Conservation (phyloP, 2,888 invertebrate species). For the Deladenus siricidicola region DNA sequence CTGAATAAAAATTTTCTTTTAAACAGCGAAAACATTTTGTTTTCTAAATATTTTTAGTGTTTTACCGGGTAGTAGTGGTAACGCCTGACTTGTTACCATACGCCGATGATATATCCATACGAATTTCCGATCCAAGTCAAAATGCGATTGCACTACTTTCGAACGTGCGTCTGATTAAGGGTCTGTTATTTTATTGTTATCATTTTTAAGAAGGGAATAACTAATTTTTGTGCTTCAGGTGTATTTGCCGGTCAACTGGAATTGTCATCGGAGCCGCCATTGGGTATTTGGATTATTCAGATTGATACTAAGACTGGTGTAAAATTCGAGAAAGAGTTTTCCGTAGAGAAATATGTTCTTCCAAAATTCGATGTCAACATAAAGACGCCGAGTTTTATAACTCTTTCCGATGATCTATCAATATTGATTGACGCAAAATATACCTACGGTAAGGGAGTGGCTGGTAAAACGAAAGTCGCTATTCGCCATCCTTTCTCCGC, state of each 20-base stretch:
- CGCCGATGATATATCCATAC: slow-evolving; percentile 61
- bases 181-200: slow-evolving; percentile 7
- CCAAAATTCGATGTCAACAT: slow-evolving; percentile 86
- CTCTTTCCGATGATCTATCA: slow-evolving; percentile 70
- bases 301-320: slow-evolving; percentile 43
- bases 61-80: slow-evolving; percentile 71
- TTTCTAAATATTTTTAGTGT: slow-evolving; percentile 58
- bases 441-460: slow-evolving; percentile 60
- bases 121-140: slow-evolving; percentile 57
- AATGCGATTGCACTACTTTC: slow-evolving; percentile 51
- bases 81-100: slow-evolving; percentile 68
- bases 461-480: slow-evolving; percentile 57
- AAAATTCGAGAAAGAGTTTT: slow-evolving; percentile 62
- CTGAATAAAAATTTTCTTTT: neutral
- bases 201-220: neutral
- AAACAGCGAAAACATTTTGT: slow-evolving; percentile 11
- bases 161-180: slow-evolving; percentile 51
- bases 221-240: slow-evolving; percentile 31
- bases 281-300: slow-evolving; percentile 54
- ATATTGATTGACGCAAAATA: slow-evolving; percentile 76
- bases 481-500: slow-evolving; percentile 35
- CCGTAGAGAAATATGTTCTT: slow-evolving; percentile 74
- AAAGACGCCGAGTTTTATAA: slow-evolving; percentile 71
- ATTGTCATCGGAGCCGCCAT: slow-evolving; percentile 54
- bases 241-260: slow-evolving; percentile 51